Conservation (phyloP, 2,888 invertebrate species). For the Lampropteryx suffumata region DNA sequence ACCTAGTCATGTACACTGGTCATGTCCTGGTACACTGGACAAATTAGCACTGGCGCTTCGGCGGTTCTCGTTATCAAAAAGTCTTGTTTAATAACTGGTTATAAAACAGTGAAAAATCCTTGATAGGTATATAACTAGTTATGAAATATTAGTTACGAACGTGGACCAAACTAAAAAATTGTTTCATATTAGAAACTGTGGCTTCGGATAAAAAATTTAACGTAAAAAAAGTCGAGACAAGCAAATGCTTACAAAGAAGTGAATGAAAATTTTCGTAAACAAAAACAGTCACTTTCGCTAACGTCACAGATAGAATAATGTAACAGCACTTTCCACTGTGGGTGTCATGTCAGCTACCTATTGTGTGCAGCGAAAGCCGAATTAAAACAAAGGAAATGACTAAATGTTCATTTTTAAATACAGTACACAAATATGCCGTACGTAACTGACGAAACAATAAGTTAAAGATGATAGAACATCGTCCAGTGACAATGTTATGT, state of each 20-base stretch:
- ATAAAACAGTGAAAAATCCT: no score
- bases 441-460: slow-evolving; percentile 14
- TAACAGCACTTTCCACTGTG: slow-evolving; percentile 67
- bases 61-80: no score
- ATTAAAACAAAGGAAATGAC: slow-evolving; percentile 61
- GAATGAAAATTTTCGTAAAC: slow-evolving; percentile 53
- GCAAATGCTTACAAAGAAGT: slow-evolving; percentile 56
- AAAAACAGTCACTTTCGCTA: slow-evolving; percentile 64
- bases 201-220: slow-evolving; percentile 5
- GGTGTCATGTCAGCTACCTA: slow-evolving; percentile 66
- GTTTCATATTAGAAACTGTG: slow-evolving; percentile 5
- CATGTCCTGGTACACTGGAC: no score
- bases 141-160: no score
- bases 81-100: no score
- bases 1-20: no score
- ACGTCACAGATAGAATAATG: slow-evolving; percentile 51
- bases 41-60: no score
- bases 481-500: no score
- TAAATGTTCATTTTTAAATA: slow-evolving; percentile 30
- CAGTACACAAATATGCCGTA: slow-evolving; percentile 11
- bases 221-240: slow-evolving; percentile 23
- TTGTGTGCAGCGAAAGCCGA: slow-evolving; percentile 71
- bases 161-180: no score
- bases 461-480: no score
- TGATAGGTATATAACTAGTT: no score